Conservation (phyloP, 2,113 vertebrate species). For the Seriola rivoliana region DNA sequence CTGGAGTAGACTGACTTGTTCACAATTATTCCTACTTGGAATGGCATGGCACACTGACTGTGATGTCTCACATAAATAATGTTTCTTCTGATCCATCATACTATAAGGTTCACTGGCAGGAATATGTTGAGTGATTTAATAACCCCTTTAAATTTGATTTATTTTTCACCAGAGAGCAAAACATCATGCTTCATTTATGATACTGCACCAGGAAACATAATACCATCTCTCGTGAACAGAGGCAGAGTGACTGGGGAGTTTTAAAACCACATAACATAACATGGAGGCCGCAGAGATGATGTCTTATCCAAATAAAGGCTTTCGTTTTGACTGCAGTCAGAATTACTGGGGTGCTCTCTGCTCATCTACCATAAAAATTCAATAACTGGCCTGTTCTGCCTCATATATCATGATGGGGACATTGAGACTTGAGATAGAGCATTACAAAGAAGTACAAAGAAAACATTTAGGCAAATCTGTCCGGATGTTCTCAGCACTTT, state of each 20-base stretch:
- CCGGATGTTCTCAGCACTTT: slow-evolving; percentile 67
- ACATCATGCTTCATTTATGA: slow-evolving; percentile 81
- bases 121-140: slow-evolving; percentile 36
- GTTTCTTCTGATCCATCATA: slow-evolving; percentile 46
- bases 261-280: slow-evolving; percentile 55
- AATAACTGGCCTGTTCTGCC: slow-evolving; percentile 68
- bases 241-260: slow-evolving; percentile 58
- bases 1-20: slow-evolving; percentile 68
- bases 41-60: slow-evolving; percentile 67
- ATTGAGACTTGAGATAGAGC: slow-evolving; percentile 71
- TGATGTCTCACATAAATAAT: slow-evolving; percentile 58
- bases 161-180: slow-evolving; percentile 65
- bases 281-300: slow-evolving; percentile 60
- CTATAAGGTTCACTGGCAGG: slow-evolving; percentile 42
- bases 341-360: slow-evolving; percentile 51
- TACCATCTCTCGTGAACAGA: slow-evolving; percentile 62
- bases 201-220: slow-evolving; percentile 69
- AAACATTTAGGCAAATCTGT: slow-evolving; percentile 68
- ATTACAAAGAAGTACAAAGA: slow-evolving; percentile 79
- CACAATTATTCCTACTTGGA: slow-evolving; percentile 67
- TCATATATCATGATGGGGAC: slow-evolving; percentile 68
- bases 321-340: slow-evolving; percentile 53
- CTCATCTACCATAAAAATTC: slow-evolving; percentile 63
- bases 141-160: slow-evolving; percentile 55
- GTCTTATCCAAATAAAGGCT: slow-evolving; percentile 64